Evolutionary conservation across 64 coral and sea anemone species (phyloP).

Genomic region (Montipora cactus): DNA sequence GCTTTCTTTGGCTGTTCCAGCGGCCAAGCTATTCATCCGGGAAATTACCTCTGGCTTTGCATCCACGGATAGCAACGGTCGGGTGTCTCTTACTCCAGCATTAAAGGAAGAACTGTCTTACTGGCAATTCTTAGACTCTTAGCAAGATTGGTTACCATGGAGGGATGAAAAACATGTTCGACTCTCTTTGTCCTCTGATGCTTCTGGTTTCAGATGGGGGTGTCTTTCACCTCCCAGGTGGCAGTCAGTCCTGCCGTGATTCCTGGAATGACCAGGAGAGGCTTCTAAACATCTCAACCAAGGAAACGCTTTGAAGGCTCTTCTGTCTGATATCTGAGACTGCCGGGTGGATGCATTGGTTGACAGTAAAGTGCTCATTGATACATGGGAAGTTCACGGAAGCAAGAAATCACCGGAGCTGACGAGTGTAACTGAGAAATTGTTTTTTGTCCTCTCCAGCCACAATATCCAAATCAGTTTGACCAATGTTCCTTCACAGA

Average conservation of each 20-base stretch:
- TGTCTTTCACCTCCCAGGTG: slow-evolving; percentile 10
- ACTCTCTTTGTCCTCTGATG: slow-evolving; percentile 2
- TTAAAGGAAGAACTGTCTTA: slow-evolving; percentile 33
- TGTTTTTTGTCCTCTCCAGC: not conserved
- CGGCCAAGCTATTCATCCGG: slow-evolving; percentile 50
- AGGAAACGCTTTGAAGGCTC: slow-evolving; percentile 7
- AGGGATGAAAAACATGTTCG: slow-evolving; percentile 30
- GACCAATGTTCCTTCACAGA: not conserved
- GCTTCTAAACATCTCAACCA: not conserved
- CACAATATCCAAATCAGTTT: slow-evolving; percentile 6
- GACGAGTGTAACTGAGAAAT: not conserved
- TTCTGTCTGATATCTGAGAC: slow-evolving; percentile 1
- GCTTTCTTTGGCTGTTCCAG: slow-evolving; percentile 51
- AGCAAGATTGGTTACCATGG: slow-evolving; percentile 42
- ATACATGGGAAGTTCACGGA: not conserved
- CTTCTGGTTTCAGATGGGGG: slow-evolving; percentile 17
- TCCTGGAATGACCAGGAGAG: slow-evolving; percentile 27
- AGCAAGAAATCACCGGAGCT: not conserved
- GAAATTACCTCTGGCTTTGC: slow-evolving; percentile 31
- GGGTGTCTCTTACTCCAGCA: not conserved
- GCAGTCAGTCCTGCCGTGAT: not conserved
- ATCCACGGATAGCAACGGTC: not conserved
- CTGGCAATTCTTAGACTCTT: slow-evolving; percentile 59
- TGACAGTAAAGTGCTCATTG: not conserved
- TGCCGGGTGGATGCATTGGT: slow-evolving; percentile 1